Evolutionary conservation across 1,140 invertebrate species (phyloP).

Genomic region (Myzus persicae): DNA sequence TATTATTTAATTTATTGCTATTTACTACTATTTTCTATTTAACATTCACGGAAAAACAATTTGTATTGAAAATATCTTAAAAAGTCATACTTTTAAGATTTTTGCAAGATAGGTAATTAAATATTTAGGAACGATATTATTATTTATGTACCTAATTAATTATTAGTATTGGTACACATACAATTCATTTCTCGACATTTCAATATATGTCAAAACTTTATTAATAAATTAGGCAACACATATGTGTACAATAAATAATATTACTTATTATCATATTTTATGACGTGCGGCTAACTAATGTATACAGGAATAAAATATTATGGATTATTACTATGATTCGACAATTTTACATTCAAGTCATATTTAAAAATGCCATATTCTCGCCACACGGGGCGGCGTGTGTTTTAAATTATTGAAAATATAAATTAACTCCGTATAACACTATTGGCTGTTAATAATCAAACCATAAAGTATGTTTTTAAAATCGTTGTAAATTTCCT

Average conservation of each 20-base stretch:
- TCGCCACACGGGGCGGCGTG: background rate
- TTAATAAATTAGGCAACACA: background rate
- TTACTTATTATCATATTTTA: background rate
- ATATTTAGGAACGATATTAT: background rate
- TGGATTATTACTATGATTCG: background rate
- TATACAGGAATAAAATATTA: background rate
- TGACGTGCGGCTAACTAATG: background rate
- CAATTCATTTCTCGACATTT: background rate
- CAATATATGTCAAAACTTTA: background rate
- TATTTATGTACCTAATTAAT: background rate
- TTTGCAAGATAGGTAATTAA: background rate
- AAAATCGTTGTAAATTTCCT: background rate
- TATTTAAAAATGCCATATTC: slow-evolving; percentile 4
- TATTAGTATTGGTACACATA: background rate
- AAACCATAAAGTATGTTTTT: background rate
- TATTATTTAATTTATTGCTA: too few relatives aligned
- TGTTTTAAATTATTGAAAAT: background rate
- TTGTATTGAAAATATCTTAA: background rate
- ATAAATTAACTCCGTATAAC: background rate
- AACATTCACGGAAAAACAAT: background rate
- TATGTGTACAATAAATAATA: background rate
- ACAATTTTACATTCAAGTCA: background rate
- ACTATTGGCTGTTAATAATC: background rate
- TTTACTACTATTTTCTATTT: too few relatives aligned
- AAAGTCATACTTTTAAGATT: background rate